phyloP scores from a whole-genome alignment of 2,888 invertebrate genomes.

The Altica lythri region DNA sequence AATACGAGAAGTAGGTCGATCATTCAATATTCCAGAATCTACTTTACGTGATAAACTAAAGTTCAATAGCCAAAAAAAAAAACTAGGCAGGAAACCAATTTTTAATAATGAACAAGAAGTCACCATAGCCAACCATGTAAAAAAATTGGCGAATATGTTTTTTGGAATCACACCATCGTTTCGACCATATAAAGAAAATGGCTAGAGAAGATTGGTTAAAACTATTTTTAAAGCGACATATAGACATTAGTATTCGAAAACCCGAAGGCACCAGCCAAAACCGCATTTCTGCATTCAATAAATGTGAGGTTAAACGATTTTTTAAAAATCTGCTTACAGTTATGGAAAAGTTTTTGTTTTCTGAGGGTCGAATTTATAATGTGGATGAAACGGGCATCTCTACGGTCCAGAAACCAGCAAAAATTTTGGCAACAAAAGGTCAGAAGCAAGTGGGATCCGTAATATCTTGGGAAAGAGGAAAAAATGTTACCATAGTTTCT shows the following conservation, averaged over 20 bases:
- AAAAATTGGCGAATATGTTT: constrained; percentile 10
- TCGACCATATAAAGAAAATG: constrained; percentile 4
- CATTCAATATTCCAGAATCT: constrained; percentile 3
- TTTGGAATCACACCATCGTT: constrained; percentile 2
- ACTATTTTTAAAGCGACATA: constrained; percentile 5
- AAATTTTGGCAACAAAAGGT: constrained; percentile 39
- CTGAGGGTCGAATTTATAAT: constrained; percentile 38
- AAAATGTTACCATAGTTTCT: constrained; percentile 9
- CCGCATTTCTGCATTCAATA: constrained; percentile 6
- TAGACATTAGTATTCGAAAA: constrained; percentile 2
- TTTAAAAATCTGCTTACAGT: neutral
- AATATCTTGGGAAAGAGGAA: constrained; percentile 36
- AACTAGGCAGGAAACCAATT: neutral
- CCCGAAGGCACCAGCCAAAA: constrained; percentile 5
- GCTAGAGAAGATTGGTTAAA: constrained; percentile 6
- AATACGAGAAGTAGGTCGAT: constrained; percentile 11
- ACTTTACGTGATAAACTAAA: constrained; percentile 4
- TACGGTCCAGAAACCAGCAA: constrained; percentile 49
- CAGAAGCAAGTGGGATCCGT: constrained; percentile 17
- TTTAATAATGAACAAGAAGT: constrained; percentile 3
- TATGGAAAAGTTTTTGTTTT: neutral
- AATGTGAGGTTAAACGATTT: constrained; percentile 2
- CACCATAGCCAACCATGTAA: constrained; percentile 6
- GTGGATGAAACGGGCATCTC: constrained; percentile 52
- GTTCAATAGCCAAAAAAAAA: neutral